Base-by-base conservation (phyloP, 2,113 vertebrate species). In the Dasyornis broadbenti region DNA sequence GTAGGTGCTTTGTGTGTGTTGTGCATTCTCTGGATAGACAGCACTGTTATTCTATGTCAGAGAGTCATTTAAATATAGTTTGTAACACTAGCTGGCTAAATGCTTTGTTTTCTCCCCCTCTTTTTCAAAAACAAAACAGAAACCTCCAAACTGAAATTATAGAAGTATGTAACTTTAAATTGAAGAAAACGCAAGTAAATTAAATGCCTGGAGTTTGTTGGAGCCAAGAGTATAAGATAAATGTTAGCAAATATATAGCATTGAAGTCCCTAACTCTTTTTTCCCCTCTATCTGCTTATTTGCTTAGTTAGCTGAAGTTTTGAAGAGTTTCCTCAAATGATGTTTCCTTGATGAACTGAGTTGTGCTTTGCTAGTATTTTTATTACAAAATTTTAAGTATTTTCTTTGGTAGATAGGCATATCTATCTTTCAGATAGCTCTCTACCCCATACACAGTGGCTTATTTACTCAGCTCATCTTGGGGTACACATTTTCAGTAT, bases 151-250 rank as follows among this genome's bases (percentile, higher is more conserved):
- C 52, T 77, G 81, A 81, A 93, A 96, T 96, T 96, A 92, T 1
- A 78, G 91, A 69, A 86, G 52, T 60, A 89, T 95, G 35, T 85
- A 91, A 91, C 76, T 95, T 91, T 39, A 82, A 96, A 94, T 94
- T 93, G 70, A 82, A 87, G 78, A 42, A 92, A 80, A 87, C 81
- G 52, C 39, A 78, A 93, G 87, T 72, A 90, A 96, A 84, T 83
- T 60, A 91, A 89, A 86, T 65, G 90, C 71, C 72, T 86, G 82
- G 39, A 9, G 10, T 78, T 95, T 91, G 27, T 66, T n/a, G 7
- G 69, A 96, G 78, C 64, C 83, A 76, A 33, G 78, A 82, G 18
- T 57, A 88, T 82, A 89, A 94, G 91, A 82, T 68, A 92, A 84
- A 71, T 1, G 5, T 59, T 87, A 75, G 66, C 33, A 72, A 91